These are phyloP conservation scores for Yoshiicerus persimilis DNA, from an alignment of 1,140 invertebrate species.

Conservation along the genomic window DNA sequence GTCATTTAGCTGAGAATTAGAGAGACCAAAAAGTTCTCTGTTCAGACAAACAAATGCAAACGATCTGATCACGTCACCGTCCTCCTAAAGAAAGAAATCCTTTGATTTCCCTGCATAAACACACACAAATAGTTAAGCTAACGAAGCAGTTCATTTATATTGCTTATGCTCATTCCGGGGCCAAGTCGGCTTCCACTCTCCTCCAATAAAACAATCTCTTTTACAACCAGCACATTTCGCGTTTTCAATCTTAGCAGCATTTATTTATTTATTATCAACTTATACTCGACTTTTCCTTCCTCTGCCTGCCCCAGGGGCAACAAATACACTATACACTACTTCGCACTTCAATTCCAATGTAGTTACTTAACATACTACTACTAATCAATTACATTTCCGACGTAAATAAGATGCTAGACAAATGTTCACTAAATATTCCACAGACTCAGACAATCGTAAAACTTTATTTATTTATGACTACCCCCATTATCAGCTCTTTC, in stretches of 20 bases:
- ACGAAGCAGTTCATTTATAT: neutral
- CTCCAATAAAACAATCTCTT: slow-evolving; percentile 22
- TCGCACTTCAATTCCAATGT: neutral
- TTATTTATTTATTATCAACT: slow-evolving; percentile 5
- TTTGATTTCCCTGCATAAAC: neutral
- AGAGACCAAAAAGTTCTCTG: neutral
- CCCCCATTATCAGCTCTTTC: too few species aligned
- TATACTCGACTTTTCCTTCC: too few species aligned
- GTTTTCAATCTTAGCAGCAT: neutral
- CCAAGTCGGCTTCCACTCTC: neutral
- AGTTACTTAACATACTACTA: neutral
- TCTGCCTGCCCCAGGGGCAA: neutral
- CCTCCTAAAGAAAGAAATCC: neutral
- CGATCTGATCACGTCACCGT: neutral
- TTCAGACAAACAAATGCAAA: neutral
- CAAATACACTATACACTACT: neutral
- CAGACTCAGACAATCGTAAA: neutral
- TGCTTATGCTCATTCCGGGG: neutral
- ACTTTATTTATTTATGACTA: neutral
- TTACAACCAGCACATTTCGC: neutral
- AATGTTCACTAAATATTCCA: neutral
- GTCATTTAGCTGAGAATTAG: neutral
- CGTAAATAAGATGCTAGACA: neutral
- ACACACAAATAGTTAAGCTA: neutral
- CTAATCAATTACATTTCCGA: slow-evolving; percentile 12